These are phyloP conservation scores for Aphrocallistes beatrix DNA, from an alignment of 37 sponge, comb jelly and placozoan species.

Conservation along the genomic window DNA sequence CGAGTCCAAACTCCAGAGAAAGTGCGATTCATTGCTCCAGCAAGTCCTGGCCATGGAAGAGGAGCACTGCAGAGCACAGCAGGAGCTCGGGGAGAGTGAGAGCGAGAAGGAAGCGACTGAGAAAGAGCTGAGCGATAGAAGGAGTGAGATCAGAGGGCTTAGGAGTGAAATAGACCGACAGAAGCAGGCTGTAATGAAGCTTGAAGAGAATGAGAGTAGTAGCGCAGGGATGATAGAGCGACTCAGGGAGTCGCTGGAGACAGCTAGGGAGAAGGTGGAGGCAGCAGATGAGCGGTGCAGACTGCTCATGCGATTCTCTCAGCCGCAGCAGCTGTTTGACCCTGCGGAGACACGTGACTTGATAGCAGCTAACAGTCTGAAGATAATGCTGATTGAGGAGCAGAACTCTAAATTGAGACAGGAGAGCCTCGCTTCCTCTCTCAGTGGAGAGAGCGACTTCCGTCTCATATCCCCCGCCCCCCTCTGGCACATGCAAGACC, in stretches of 20 bases:
- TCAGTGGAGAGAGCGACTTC: background rate
- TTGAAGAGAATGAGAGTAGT: background rate
- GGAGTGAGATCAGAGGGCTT: background rate
- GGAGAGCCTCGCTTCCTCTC: background rate
- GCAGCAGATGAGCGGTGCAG: background rate
- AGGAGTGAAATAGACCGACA: background rate
- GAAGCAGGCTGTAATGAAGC: background rate
- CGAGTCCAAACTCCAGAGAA: background rate
- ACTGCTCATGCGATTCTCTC: background rate
- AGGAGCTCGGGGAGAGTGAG: background rate
- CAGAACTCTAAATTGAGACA: conserved; percentile 51
- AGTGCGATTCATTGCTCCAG: background rate
- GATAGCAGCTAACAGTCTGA: conserved; percentile 45
- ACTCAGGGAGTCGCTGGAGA: background rate
- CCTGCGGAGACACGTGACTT: conserved; percentile 21
- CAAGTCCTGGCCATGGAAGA: background rate
- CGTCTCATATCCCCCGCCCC: background rate
- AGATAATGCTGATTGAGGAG: conserved; percentile 57
- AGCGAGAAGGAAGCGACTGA: background rate
- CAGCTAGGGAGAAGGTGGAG: background rate
- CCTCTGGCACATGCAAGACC: background rate
- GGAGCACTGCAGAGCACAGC: background rate
- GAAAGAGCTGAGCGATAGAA: background rate
- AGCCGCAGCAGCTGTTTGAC: background rate
- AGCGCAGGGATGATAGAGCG: background rate